Evolutionary conservation across 2,113 vertebrate species (phyloP).

Genomic region (Epinephelus fuscoguttatus): DNA sequence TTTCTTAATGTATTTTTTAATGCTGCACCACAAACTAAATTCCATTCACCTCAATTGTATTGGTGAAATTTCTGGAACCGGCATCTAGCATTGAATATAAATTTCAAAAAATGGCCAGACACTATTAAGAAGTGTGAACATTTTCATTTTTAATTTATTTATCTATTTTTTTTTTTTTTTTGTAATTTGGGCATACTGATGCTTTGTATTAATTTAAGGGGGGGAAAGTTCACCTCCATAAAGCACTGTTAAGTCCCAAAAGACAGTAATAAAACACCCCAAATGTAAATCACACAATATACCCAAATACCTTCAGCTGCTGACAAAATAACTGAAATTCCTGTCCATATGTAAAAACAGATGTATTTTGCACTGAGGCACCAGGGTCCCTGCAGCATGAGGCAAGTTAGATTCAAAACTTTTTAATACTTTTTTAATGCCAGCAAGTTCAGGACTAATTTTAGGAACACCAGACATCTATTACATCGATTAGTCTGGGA

Average conservation of each 20-base stretch:
- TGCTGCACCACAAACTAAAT: background rate
- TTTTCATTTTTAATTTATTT: background rate
- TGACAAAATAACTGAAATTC: background rate
- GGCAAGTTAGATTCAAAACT: too few relatives aligned
- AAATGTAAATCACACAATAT: background rate
- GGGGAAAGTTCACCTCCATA: background rate
- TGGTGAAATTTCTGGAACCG: background rate
- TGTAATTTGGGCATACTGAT: background rate
- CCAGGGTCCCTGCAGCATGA: too few relatives aligned
- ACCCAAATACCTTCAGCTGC: background rate
- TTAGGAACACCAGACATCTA: too few relatives aligned
- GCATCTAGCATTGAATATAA: background rate
- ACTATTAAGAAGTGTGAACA: background rate
- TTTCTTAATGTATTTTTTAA: background rate
- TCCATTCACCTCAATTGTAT: background rate
- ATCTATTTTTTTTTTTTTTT: background rate
- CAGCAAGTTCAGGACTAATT: too few relatives aligned
- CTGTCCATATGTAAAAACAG: background rate
- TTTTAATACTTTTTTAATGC: too few relatives aligned
- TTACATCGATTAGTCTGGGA: too few relatives aligned
- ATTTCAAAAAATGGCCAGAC: too few relatives aligned
- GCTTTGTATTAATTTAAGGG: background rate
- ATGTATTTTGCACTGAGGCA: background rate
- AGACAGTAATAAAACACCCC: background rate
- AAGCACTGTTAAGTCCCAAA: too few relatives aligned